Evolutionary conservation across 2,888 invertebrate genomes (phyloP).

Genomic region (Pristionchus mayeri): DNA sequence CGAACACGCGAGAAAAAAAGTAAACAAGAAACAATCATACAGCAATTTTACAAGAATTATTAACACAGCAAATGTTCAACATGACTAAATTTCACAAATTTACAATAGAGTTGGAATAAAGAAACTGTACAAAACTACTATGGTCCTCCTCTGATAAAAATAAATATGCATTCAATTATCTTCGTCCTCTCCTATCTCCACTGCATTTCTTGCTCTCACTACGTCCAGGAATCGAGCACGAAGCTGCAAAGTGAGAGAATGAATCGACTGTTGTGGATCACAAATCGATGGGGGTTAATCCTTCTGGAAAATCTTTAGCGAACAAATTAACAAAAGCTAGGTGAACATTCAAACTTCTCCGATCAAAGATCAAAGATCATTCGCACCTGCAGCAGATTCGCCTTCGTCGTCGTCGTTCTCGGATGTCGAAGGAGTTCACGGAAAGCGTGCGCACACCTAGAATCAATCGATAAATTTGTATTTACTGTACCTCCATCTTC

Average conservation of each 20-base stretch:
- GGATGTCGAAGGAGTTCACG: background rate
- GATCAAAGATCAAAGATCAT: conserved; percentile 15
- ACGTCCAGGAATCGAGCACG: conserved; percentile 14
- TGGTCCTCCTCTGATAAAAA: background rate
- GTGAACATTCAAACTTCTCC: no score
- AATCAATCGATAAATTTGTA: background rate
- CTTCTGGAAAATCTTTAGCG: no score
- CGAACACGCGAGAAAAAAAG: no score
- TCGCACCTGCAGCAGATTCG: background rate
- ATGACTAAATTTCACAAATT: background rate
- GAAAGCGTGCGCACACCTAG: background rate
- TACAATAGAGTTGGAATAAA: background rate
- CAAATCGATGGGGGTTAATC: no score
- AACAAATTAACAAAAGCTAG: no score
- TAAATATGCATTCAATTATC: background rate
- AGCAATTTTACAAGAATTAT: background rate
- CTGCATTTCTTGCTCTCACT: background rate
- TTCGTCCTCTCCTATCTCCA: background rate
- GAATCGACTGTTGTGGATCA: no score
- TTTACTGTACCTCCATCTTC: no score
- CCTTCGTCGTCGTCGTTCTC: background rate
- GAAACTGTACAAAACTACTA: background rate
- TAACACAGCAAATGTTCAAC: background rate
- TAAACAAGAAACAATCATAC: background rate
- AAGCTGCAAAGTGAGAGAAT: conserved; percentile 5